Evolutionary conservation across 2,888 invertebrate genomes (phyloP).

Genomic region (Rotaria macrura): DNA sequence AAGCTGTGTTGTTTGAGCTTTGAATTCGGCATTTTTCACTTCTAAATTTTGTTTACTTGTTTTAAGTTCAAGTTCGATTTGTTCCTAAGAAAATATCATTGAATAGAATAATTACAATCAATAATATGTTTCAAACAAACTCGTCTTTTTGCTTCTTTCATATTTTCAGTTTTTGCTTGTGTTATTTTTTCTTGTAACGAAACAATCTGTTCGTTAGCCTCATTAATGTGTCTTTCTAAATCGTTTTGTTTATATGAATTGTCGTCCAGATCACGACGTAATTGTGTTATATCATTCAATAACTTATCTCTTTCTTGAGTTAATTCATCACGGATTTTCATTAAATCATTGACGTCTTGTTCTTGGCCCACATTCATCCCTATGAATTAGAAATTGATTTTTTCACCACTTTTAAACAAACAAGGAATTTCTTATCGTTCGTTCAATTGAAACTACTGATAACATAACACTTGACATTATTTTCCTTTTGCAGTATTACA

Average conservation of each 20-base stretch:
- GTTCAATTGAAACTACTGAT: neutral
- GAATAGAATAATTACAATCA: too few relatives aligned
- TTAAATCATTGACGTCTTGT: constrained; percentile 49
- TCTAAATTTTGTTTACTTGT: constrained; percentile 52
- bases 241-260: constrained; percentile 39
- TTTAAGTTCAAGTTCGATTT: constrained; percentile 55
- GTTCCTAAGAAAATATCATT: constrained; percentile 46
- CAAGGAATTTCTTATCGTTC: neutral
- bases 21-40: constrained; percentile 53
- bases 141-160: constrained; percentile 11
- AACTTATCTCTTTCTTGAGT: constrained; percentile 60
- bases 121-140: neutral
- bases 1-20: constrained; percentile 45
- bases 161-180: neutral
- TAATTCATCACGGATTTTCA: constrained; percentile 58
- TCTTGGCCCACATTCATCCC: constrained; percentile 46
- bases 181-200: constrained; percentile 18
- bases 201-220: neutral
- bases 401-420: too few relatives aligned
- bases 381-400: neutral
- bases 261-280: constrained; percentile 43
- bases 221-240: constrained; percentile 38
- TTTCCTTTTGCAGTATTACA: too few relatives aligned
- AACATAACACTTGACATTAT: neutral
- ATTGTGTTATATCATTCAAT: constrained; percentile 44